Base-by-base conservation (phyloP, 1,140 invertebrate species). In the Drosophila sucinea region DNA sequence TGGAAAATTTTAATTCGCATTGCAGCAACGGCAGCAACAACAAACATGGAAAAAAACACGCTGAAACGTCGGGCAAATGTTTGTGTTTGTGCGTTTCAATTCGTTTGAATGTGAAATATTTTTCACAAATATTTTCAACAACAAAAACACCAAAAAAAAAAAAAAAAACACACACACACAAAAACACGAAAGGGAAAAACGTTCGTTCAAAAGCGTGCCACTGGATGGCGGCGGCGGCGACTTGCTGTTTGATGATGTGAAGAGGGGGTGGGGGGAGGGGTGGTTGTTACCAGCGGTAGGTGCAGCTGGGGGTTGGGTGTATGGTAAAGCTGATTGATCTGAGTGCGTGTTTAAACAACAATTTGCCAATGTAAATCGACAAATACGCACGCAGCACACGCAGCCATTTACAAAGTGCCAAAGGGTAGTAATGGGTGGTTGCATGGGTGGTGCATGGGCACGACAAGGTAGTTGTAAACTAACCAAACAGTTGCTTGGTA, bases 91-190 rank as follows among this genome's bases (percentile, higher is more conserved):
- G 70, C 78, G 81, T 81, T 84, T 78, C 81, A 65, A 66, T 71
- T 51, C 73, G 77, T 74, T 85, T 85, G 77, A 85, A 85, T 85
- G 81, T 62, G 70, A 70, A 85, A 85, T 78, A 75, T 85, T 85
- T 83, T 83, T 85, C 47, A 74, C 81, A 85, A 81, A 74, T 68
- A 68, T 58, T 66, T 76, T 65, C n/a, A 62, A 40, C 44, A 51
- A 25, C 44, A 51, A 51, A 47, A 51, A 27, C 44, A 51, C 54
- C 29, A 63, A 75, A 75, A 61, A 57, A 57, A 25, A 77, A 70
- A 69, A 77, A 58, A 66, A 60, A 76, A 76, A 68, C 17, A 17
- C 17, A 17, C 17, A 17, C 17, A 40, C 40, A 61, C 10, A 32
- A 32, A 40, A 40, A 67, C n/a, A 27, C 25, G 40, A 17, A 70